Evolutionary conservation across 2,113 vertebrate genomes (phyloP).

Genomic region (Oreochromis tanganicae): DNA sequence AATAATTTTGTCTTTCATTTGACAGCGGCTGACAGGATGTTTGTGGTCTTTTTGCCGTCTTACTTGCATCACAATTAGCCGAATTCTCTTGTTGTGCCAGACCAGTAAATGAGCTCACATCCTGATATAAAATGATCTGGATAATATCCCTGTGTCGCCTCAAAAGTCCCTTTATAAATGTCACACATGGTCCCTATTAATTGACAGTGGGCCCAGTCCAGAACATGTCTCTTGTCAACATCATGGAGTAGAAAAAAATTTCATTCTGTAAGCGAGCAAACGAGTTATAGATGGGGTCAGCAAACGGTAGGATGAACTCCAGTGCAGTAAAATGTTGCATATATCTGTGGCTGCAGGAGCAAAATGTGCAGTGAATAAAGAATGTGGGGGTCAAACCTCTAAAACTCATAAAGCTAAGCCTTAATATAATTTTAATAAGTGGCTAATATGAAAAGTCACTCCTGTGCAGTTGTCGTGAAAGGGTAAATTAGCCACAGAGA

Average conservation of each 20-base stretch:
- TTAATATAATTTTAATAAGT: neutral
- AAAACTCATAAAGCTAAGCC: neutral
- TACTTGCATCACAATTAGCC: neutral
- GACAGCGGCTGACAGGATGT: neutral
- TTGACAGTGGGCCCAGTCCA: neutral
- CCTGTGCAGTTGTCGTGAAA: neutral
- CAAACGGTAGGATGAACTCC: neutral
- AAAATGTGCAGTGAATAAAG: neutral
- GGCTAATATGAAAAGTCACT: neutral
- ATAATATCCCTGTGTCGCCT: neutral
- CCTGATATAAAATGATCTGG: neutral
- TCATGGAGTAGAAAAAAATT: neutral
- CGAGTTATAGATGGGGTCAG: neutral
- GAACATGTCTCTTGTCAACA: neutral
- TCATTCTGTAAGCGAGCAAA: neutral
- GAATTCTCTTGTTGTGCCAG: neutral
- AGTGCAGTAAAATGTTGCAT: neutral
- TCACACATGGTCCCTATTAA: neutral
- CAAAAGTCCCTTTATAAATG: neutral
- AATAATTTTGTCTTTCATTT: neutral
- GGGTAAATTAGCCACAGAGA: neutral
- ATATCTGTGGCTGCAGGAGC: neutral
- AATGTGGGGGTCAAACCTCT: neutral
- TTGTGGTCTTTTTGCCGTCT: neutral
- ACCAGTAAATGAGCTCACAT: slow-evolving; percentile 1